These are phyloP conservation scores for Hipparchia semele DNA, from an alignment of 2,888 invertebrate genomes.

Conservation along the genomic window DNA sequence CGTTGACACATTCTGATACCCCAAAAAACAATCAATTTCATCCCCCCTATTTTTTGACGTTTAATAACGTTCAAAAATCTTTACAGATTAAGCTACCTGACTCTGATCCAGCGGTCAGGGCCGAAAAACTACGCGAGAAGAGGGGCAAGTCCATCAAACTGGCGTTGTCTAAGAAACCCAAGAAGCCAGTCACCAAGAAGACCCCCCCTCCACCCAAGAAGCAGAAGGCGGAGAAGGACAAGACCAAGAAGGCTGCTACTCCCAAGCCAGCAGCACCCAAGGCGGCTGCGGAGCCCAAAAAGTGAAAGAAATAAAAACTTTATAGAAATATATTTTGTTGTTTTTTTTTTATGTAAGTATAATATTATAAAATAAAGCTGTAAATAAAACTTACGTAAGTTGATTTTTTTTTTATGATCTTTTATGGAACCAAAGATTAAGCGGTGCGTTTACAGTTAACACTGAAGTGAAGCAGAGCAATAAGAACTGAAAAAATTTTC, in stretches of 20 bases:
- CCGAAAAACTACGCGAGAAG: slow-evolving; percentile 75
- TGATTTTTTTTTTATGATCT: slow-evolving; percentile 4
- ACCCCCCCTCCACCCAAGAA: slow-evolving; percentile 71
- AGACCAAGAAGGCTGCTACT: slow-evolving; percentile 52
- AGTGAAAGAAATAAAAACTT: slow-evolving; percentile 52
- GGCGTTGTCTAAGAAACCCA: slow-evolving; percentile 78
- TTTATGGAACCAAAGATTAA: not conserved
- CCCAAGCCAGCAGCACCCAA: slow-evolving; percentile 43
- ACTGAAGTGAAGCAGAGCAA: too few relatives aligned
- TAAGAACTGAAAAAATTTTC: too few relatives aligned
- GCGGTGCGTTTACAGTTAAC: not conserved
- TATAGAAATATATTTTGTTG: slow-evolving; percentile 33
- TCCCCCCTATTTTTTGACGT: not conserved
- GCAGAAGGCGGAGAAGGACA: slow-evolving; percentile 49
- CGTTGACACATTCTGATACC: slow-evolving; percentile 73
- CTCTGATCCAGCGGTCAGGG: slow-evolving; percentile 72
- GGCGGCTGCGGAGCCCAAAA: slow-evolving; percentile 51
- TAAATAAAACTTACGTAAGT: slow-evolving; percentile 8
- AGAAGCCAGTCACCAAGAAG: slow-evolving; percentile 76
- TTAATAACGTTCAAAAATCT: not conserved
- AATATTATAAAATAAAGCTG: slow-evolving; percentile 17
- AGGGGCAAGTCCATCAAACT: slow-evolving; percentile 80
- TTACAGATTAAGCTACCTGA: slow-evolving; percentile 76
- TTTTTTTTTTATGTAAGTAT: slow-evolving; percentile 26
- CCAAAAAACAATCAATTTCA: too few relatives aligned